These are phyloP conservation scores for Tuberolachnus salignus DNA, from an alignment of 2,888 invertebrate genomes.

Conservation along the genomic window DNA sequence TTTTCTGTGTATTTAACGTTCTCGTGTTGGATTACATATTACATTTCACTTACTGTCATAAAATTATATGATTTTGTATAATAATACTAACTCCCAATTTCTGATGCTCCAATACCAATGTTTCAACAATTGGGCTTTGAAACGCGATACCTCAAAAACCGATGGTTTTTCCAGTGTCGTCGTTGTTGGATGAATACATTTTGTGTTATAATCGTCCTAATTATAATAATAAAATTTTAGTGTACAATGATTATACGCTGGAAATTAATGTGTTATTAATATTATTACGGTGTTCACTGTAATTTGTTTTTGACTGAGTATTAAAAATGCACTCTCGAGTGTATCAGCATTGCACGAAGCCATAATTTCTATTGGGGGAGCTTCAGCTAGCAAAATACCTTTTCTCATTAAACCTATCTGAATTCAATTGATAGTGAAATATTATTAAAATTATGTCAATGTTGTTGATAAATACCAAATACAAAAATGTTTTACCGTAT, in stretches of 20 bases:
- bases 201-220: slow-evolving; percentile 12
- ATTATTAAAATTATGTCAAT: background rate
- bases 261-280: background rate
- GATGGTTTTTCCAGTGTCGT: slow-evolving; percentile 40
- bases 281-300: background rate
- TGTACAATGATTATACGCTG: background rate
- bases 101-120: slow-evolving; percentile 52
- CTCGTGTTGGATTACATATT: too few species aligned
- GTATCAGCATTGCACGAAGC: slow-evolving; percentile 60
- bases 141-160: slow-evolving; percentile 24
- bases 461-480: too few species aligned
- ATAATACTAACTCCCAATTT: slow-evolving; percentile 35
- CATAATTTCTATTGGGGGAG: slow-evolving; percentile 63
- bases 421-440: slow-evolving; percentile 15
- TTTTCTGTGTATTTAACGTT: too few species aligned
- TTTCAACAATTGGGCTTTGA: slow-evolving; percentile 51
- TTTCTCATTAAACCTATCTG: slow-evolving; percentile 66
- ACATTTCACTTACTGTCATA: too few species aligned
- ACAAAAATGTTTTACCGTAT: slow-evolving; percentile 54
- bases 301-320: slow-evolving; percentile 66
- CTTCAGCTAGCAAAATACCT: slow-evolving; percentile 65
- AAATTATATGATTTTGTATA: background rate
- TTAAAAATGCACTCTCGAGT: slow-evolving; percentile 66
- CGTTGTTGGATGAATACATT: background rate
- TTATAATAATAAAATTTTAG: background rate